Base-by-base conservation (phyloP, 1,140 invertebrate species). In the Leptopilina clavipes region DNA sequence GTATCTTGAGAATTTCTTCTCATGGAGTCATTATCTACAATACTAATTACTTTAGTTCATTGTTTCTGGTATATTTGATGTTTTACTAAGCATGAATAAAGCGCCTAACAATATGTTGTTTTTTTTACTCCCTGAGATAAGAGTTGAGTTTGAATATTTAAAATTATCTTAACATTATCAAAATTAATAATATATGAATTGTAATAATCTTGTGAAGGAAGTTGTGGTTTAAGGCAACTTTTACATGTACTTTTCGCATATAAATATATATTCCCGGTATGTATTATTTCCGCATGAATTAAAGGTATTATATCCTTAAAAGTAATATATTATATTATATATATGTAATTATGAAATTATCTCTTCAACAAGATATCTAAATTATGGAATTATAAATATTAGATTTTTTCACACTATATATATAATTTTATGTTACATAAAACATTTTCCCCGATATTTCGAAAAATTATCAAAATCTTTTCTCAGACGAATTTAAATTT, bases 31-130 rank as follows among this genome's bases (percentile, higher is more conserved):
- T 65, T 65, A 65, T 14, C 59, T 12, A 65, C 59, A 31, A 65
- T 65, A 22, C 22, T 65, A 65, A 65, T 65, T 65, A 65, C 59
- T 65, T 65, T 65, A 65, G 59, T 31, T 65, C 59, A 65, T 65
- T 65, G 59, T 65, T 65, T n/a, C 59, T n/a, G 0, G 59, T 31
- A n/a, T 65, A n/a, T 65, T 65, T 65, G 59, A 17, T 65, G 25
- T 65, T 65, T 65, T 65, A 65, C 22, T 65, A 65, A n/a, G 25
- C 59, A 65, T 65, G 59, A 31, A 65, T 14, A 65, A 65, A 31
- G 59, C 22, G 14, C 59, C 9, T 65, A 65, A 65, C 59, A 65
- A 65, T 65, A 65, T 65, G 59, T 65, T 65, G 59, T 65, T 37
- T 65, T 65, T 37, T 65, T 65, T 65, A 14, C 2, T 14, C 10